A percentile compares a stretch with the other conserved stretches of the same genome.
phyloP scores from a whole-genome alignment of 2,888 invertebrate genomes.

The Diplazon laetatorius region DNA sequence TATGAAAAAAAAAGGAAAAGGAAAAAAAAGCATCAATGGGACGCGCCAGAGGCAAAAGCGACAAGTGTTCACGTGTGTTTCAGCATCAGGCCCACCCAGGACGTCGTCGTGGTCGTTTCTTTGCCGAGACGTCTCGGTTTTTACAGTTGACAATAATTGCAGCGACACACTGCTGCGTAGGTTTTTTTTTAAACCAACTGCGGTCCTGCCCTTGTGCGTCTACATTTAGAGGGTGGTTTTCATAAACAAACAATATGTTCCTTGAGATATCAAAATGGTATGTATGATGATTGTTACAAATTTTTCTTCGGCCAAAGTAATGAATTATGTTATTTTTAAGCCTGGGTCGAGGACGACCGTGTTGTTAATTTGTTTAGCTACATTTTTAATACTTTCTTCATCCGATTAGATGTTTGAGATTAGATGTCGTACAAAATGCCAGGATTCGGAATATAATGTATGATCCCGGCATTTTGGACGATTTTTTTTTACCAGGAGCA shows the following conservation, averaged over 20 bases:
- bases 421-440: too few species aligned
- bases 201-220: not conserved
- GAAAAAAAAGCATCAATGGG: constrained; percentile 6
- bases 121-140: constrained; percentile 22
- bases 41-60: constrained; percentile 3
- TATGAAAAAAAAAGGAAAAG: not conserved
- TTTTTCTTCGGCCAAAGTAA: too few species aligned
- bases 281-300: too few species aligned
- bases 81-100: constrained; percentile 34
- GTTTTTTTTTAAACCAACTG: constrained; percentile 23
- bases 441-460: too few species aligned
- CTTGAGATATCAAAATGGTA: not conserved
- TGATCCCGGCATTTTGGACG: too few species aligned
- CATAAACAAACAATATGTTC: constrained; percentile 2
- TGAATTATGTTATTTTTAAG: too few species aligned
- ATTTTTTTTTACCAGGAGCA: too few species aligned
- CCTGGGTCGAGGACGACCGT: too few species aligned
- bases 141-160: constrained; percentile 2
- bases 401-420: too few species aligned
- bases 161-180: not conserved
- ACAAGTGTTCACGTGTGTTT: constrained; percentile 48
- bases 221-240: not conserved
- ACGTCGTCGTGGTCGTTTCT: constrained; percentile 29
- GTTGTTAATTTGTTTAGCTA: too few species aligned
- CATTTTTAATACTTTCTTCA: too few species aligned